phyloP scores from a whole-genome alignment of 2,113 vertebrate species.

The Microtus ochrogaster region DNA sequence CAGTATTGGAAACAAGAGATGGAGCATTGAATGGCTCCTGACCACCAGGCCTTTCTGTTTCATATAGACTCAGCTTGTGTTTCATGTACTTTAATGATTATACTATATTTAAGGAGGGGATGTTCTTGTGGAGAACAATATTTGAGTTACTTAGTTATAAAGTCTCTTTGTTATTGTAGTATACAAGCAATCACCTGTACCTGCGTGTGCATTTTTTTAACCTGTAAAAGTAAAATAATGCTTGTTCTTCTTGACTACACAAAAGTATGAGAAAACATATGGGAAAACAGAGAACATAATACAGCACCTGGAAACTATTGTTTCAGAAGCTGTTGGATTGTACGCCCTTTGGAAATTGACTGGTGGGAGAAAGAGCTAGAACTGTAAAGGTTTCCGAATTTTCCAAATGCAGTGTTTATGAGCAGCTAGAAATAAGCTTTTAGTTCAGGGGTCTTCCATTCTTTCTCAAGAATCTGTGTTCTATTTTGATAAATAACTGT shows the following conservation, averaged over 20 bases:
- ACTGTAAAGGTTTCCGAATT: not conserved
- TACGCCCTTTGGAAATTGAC: slow-evolving; percentile 1
- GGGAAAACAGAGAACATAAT: slow-evolving; percentile 15
- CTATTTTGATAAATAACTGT: not conserved
- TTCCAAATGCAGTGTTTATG: not conserved
- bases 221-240: not conserved
- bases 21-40: not conserved
- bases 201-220: not conserved
- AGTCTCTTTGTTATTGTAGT: not conserved
- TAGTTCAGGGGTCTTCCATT: no score
- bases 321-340: not conserved
- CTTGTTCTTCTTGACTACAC: slow-evolving; percentile 34
- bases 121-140: slow-evolving; percentile 7
- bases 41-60: not conserved
- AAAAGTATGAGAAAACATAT: not conserved
- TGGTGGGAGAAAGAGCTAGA: not conserved
- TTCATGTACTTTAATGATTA: slow-evolving; percentile 20
- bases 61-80: not conserved
- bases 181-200: not conserved
- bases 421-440: not conserved
- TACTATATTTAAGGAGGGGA: not conserved
- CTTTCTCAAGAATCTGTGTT: not conserved
- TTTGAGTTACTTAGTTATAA: slow-evolving; percentile 6
- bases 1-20: slow-evolving; percentile 49
- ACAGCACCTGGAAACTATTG: not conserved